phyloP scores from a whole-genome alignment of 1,140 invertebrate genomes.

The Phortica variegata region DNA sequence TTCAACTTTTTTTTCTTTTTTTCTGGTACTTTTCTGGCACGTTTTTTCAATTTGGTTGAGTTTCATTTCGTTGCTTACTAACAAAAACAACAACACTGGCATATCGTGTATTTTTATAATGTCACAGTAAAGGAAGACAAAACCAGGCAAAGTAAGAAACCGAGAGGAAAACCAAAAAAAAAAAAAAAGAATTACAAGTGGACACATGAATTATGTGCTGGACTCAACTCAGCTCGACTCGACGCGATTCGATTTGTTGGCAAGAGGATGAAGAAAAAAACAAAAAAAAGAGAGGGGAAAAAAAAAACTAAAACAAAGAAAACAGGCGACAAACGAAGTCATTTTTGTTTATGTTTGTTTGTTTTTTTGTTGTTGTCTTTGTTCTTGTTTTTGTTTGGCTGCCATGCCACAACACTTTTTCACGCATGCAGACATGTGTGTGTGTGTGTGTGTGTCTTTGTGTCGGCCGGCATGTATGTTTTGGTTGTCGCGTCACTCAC shows the following conservation, averaged over 20 bases:
- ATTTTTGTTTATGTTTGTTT: no score
- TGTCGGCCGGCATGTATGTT: slow-evolving; percentile 9
- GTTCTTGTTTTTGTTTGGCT: background rate
- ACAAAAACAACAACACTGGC: slow-evolving; percentile 38
- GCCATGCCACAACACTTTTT: no score
- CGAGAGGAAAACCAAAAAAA: slow-evolving; percentile 37
- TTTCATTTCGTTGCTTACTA: slow-evolving; percentile 31
- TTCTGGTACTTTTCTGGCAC: background rate
- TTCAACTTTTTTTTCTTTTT: slow-evolving; percentile 23
- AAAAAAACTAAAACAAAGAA: no score
- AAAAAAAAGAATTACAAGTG: slow-evolving; percentile 38
- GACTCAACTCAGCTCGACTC: slow-evolving; percentile 53
- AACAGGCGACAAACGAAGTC: no score
- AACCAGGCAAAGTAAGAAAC: slow-evolving; percentile 5
- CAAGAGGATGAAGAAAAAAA: no score
- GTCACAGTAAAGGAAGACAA: slow-evolving; percentile 24
- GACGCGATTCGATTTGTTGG: no score
- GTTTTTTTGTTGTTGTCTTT: slow-evolving; percentile 13
- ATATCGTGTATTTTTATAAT: slow-evolving; percentile 30
- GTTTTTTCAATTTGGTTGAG: slow-evolving; percentile 40
- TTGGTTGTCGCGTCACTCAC: slow-evolving; percentile 40
- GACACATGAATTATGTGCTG: slow-evolving; percentile 53
- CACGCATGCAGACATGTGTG: no score
- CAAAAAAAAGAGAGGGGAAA: no score
- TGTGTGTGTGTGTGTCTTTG: slow-evolving; percentile 6